These are phyloP conservation scores for Martes martes DNA, from an alignment of 2,113 vertebrate species.

Conservation along the genomic window DNA sequence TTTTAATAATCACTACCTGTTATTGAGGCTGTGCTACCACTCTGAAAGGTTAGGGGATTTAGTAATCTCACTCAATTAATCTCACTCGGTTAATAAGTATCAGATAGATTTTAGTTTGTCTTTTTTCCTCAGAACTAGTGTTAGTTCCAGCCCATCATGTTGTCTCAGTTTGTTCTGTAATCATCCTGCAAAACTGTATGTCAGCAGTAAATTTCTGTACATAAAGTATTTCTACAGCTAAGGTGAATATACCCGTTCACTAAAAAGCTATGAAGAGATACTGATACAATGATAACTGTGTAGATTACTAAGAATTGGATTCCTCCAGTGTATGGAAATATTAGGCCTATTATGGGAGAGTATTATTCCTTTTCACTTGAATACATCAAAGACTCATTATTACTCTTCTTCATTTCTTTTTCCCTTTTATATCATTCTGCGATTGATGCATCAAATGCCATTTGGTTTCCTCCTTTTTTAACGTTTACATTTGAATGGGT, in stretches of 20 bases:
- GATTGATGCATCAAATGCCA: not conserved
- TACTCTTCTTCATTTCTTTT: not conserved
- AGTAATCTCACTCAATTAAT: not conserved
- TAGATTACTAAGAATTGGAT: slow-evolving; percentile 49
- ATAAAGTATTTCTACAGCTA: not conserved
- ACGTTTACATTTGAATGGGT: not conserved
- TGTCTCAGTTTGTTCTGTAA: not conserved
- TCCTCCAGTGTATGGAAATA: not conserved
- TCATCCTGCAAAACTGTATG: not conserved
- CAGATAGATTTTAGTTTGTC: not conserved
- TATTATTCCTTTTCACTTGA: not conserved
- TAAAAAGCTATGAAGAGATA: slow-evolving; percentile 34
- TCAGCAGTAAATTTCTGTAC: not conserved
- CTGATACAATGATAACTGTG: not conserved
- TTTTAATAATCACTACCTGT: not conserved
- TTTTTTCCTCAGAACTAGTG: not conserved
- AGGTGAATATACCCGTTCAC: not conserved
- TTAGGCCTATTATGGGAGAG: not conserved
- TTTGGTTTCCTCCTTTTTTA: not conserved
- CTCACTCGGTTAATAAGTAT: not conserved
- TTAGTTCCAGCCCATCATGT: not conserved
- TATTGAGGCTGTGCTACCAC: not conserved
- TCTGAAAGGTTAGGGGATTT: not conserved
- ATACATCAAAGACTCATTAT: not conserved
- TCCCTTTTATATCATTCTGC: not conserved